Percentiles rank a stretch among this genome's conserved stretches.
These are phyloP conservation scores for Brachionus angularis DNA, from an alignment of 1,140 invertebrate species.

Conservation along the genomic window DNA sequence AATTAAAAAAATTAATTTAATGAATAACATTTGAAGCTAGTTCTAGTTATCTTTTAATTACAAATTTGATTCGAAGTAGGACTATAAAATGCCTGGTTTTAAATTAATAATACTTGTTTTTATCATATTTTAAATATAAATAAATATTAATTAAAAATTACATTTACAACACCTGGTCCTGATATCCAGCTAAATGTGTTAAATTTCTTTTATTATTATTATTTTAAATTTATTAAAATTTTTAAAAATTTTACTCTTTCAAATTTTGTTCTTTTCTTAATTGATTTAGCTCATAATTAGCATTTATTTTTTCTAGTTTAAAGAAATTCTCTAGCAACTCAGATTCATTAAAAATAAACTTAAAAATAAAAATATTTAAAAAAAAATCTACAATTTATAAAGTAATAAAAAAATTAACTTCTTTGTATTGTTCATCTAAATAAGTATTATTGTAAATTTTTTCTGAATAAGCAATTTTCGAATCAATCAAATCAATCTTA, in stretches of 20 bases:
- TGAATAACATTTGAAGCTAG: neutral
- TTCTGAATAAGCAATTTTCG: slow-evolving; percentile 49
- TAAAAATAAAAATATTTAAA: neutral
- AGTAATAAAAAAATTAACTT: slow-evolving; percentile 43
- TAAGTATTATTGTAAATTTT: slow-evolving; percentile 48
- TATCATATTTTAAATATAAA: no score
- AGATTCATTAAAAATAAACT: slow-evolving; percentile 36
- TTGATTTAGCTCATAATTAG: slow-evolving; percentile 6
- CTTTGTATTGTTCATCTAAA: slow-evolving; percentile 49
- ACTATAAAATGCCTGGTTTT: slow-evolving; percentile 62
- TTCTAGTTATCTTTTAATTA: no score
- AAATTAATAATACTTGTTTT: neutral
- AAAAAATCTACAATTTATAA: neutral
- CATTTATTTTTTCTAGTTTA: slow-evolving; percentile 14
- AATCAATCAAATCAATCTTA: slow-evolving; percentile 46
- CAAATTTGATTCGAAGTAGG: slow-evolving; percentile 65
- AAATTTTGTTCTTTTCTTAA: slow-evolving; percentile 16
- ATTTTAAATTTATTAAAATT: neutral
- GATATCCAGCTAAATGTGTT: slow-evolving; percentile 61
- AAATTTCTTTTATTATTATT: no score
- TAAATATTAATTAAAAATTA: neutral
- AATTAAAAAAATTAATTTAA: neutral
- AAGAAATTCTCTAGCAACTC: slow-evolving; percentile 28
- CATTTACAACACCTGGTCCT: slow-evolving; percentile 61
- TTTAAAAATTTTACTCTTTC: slow-evolving; percentile 14